A percentile compares a stretch with the other conserved stretches of the same genome.
phyloP scores from a whole-genome alignment of 2,113 vertebrate genomes.

The Archilochus colubris region DNA sequence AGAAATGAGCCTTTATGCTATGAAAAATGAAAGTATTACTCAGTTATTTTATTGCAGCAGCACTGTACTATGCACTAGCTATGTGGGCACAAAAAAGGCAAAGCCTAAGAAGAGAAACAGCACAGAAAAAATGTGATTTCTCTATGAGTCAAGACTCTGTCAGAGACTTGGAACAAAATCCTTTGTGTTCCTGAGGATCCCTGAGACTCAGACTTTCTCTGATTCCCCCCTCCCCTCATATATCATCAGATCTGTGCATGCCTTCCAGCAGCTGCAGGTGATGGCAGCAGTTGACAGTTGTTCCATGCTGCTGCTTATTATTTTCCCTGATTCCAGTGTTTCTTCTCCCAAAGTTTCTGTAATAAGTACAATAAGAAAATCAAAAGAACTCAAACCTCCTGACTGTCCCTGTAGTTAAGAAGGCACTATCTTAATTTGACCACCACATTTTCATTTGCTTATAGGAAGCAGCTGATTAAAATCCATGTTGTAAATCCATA shows the following conservation, averaged over 20 bases:
- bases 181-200: neutral
- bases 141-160: neutral
- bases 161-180: neutral
- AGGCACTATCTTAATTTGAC: neutral
- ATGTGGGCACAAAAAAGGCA: neutral
- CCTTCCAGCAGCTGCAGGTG: fast-evolving
- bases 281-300: neutral
- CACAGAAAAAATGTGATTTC: neutral
- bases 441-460: neutral
- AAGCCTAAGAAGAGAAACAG: neutral
- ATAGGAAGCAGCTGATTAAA: neutral
- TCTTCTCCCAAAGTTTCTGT: neutral
- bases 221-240: neutral
- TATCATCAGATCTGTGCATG: neutral
- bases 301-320: neutral
- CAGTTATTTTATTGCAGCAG: neutral
- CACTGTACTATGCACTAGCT: neutral
- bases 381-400: neutral
- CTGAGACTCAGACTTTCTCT: neutral
- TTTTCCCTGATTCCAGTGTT: neutral
- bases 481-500: neutral
- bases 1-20: neutral
- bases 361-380: neutral
- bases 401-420: neutral
- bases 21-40: neutral